phyloP scores from a whole-genome alignment of 2,113 vertebrate species.

The Ariopsis seemanni region DNA sequence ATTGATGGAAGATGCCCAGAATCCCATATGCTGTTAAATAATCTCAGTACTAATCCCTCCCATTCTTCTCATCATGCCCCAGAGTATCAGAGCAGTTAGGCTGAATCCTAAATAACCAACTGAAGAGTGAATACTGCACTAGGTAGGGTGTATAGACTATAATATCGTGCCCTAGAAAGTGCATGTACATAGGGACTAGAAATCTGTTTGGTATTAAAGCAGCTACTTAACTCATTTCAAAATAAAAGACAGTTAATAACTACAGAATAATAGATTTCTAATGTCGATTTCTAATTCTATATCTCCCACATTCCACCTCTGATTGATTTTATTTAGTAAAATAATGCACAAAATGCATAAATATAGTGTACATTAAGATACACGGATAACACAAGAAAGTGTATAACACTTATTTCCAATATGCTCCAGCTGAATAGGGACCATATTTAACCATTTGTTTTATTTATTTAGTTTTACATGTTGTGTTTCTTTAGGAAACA shows the following conservation, averaged over 20 bases:
- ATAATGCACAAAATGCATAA: no score
- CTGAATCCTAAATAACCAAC: neutral
- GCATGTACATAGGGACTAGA: neutral
- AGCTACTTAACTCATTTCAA: neutral
- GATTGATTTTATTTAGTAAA: no score
- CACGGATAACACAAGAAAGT: no score
- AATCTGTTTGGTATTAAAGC: neutral
- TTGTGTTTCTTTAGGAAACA: neutral
- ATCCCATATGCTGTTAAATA: no score
- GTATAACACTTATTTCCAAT: no score
- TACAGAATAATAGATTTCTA: neutral
- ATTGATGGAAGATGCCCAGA: no score
- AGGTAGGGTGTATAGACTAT: neutral
- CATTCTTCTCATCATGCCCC: no score
- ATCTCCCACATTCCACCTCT: neutral
- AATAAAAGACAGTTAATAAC: slow-evolving; percentile 20
- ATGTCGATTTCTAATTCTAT: neutral
- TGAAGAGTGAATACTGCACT: neutral
- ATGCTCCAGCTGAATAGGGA: no score
- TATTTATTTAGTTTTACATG: neutral
- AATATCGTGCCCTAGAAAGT: neutral
- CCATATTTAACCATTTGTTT: neutral
- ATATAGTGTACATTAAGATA: no score
- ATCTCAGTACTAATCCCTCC: no score
- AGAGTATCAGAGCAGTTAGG: no score